Conservation (phyloP, 2,113 vertebrate genomes). For the Hippocampus guttulatus region DNA sequence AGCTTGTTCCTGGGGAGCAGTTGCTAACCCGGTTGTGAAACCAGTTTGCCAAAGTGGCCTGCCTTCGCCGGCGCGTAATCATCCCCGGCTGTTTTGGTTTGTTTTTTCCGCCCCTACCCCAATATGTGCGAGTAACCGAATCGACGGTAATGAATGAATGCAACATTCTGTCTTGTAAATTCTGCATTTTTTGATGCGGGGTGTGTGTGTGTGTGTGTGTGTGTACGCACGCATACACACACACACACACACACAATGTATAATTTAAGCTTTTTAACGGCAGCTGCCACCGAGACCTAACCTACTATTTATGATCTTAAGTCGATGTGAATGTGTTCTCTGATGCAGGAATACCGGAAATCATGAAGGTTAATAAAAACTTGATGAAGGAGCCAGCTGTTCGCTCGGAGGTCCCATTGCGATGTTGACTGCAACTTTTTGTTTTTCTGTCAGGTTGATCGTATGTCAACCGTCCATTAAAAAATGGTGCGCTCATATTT, state of each 20-base stretch:
- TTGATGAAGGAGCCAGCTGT: neutral
- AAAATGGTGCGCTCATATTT: neutral
- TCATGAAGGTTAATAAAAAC: neutral
- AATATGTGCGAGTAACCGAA: neutral
- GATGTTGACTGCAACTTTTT: neutral
- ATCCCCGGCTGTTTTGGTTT: neutral
- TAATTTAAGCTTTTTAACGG: neutral
- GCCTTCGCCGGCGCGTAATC: neutral
- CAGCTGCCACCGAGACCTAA: neutral
- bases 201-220: neutral
- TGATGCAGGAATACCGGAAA: neutral
- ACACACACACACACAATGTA: neutral
- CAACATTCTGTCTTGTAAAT: neutral
- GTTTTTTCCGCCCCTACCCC: too few species aligned
- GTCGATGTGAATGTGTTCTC: neutral
- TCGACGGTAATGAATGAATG: neutral
- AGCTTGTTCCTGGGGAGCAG: constrained; percentile 2
- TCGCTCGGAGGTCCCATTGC: too few species aligned
- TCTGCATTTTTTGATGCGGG: neutral
- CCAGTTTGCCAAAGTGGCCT: neutral
- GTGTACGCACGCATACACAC: too few species aligned
- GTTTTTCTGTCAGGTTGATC: neutral
- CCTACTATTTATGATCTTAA: neutral
- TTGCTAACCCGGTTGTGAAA: constrained; percentile 1
- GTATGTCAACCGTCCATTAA: neutral